Evolutionary conservation across 1,140 invertebrate genomes (phyloP), one percentile per base, ranked within the genome.

Genomic region (Oreohelix idahoensis): DNA sequence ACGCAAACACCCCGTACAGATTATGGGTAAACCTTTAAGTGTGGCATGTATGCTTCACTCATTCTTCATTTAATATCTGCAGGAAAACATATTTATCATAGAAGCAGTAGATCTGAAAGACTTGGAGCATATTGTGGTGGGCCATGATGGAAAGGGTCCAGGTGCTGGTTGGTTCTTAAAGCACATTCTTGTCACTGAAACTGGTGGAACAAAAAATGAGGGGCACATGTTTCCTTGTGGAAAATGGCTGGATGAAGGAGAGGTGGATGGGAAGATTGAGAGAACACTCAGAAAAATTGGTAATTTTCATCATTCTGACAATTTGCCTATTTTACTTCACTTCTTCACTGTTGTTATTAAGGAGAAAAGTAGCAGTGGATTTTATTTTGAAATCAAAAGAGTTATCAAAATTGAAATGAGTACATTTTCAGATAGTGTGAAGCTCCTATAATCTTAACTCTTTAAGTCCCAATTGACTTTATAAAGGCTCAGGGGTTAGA

Each of bases 111-210:
- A 85, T 26, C 81, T 91, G 17, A 87, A 85, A 70, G 81, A 87
- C 0, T 53, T 91, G 23, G 81, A 82, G 45, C 79, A 86, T 29
- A 74, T 91, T 74, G 85, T 88, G 15, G 84, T 91, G 38, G 87
- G 87, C 84, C 90, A 91, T 76, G 84, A 88, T 81, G 86, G 87
- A n/a, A 85, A 85, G 53, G 89, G 90, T 74, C 86, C 87, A 49
- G 90, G 90, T 32, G 84, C 89, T 75, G 90, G 90, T 71, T 88
- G 89, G 85, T 90, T 85, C 73, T 71, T 90, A 76, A 88, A 91
- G 35, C 87, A 88, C 36, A 84, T 91, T 8, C 79, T 83, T 5
- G 85, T 91, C 36, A 85, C 76, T 36, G 89, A 88, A 29, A 74
- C 81, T 42, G 84, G 79, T 75, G 77, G 79, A 23, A 29, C 49